phyloP scores from a whole-genome alignment of 1,140 invertebrate species.

The Andrena cerasifolii region DNA sequence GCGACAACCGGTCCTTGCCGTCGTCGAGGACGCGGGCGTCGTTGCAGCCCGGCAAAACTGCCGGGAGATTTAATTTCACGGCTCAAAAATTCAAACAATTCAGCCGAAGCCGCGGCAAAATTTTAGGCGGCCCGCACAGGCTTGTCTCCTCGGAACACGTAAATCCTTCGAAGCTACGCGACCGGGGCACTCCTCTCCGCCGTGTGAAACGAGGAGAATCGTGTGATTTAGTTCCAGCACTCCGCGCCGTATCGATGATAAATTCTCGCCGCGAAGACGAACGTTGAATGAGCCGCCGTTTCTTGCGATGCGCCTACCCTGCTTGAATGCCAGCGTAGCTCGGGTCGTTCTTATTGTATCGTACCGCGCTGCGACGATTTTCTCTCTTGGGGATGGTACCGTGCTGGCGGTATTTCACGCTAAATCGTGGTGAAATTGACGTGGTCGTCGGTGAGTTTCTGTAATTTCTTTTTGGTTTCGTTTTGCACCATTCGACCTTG shows the following conservation, averaged over 20 bases:
- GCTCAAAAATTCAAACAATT: constrained; percentile 32
- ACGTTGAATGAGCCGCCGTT: too few relatives aligned
- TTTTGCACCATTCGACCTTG: too few relatives aligned
- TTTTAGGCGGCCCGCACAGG: background rate
- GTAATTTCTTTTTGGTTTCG: too few relatives aligned
- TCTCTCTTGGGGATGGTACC: too few relatives aligned
- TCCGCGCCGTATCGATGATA: background rate
- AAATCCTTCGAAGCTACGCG: background rate
- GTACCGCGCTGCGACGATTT: too few relatives aligned
- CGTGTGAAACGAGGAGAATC: background rate
- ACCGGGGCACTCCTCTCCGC: background rate
- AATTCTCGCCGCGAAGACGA: background rate
- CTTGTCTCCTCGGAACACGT: background rate
- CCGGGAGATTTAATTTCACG: constrained; percentile 30
- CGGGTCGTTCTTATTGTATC: too few relatives aligned
- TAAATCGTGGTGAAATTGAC: too few relatives aligned
- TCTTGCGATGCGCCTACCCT: background rate
- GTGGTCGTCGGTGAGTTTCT: too few relatives aligned
- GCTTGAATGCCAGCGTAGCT: too few relatives aligned
- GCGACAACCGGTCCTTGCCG: background rate
- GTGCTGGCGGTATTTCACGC: too few relatives aligned
- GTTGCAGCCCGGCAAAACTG: background rate
- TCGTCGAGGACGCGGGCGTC: background rate
- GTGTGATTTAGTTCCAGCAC: background rate
- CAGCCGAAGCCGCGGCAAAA: background rate